Conservation (phyloP, 2,113 vertebrate species). For the Sterna hirundo region DNA sequence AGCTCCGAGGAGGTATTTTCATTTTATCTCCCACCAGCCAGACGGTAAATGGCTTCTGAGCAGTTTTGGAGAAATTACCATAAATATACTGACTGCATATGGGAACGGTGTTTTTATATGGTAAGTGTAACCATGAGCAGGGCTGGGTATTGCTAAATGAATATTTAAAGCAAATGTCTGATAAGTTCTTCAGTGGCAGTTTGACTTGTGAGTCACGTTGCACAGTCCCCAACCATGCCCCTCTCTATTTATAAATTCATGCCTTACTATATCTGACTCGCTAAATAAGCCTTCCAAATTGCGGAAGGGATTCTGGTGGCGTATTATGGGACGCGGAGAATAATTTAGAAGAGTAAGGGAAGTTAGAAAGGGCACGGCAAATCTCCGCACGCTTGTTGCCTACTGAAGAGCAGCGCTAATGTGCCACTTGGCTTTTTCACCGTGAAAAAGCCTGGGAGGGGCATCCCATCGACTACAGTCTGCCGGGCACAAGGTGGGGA, state of each 20-base stretch:
- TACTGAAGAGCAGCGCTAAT: background rate
- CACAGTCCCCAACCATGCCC: slow-evolving; percentile 41
- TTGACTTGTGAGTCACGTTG: slow-evolving; percentile 64
- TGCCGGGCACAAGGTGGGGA: background rate
- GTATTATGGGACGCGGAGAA: background rate
- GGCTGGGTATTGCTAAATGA: slow-evolving; percentile 16
- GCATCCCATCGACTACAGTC: background rate
- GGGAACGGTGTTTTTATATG: background rate
- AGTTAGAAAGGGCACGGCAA: background rate
- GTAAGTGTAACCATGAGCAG: background rate
- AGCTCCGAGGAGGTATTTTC: background rate
- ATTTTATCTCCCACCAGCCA: background rate
- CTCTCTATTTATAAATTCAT: slow-evolving; percentile 75
- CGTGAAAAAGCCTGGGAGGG: fast-evolving
- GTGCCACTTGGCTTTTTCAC: background rate
- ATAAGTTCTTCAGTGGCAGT: slow-evolving; percentile 18
- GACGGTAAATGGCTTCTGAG: background rate
- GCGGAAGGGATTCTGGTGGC: slow-evolving; percentile 8
- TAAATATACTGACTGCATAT: background rate
- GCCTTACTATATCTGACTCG: slow-evolving; percentile 61
- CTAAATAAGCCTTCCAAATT: slow-evolving; percentile 54
- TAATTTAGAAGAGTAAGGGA: background rate
- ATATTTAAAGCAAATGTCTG: slow-evolving; percentile 49
- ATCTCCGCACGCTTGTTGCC: background rate
- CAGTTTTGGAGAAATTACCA: background rate